phyloP scores from a whole-genome alignment of 1,140 invertebrate genomes.

The Panagrolaimus sp. region DNA sequence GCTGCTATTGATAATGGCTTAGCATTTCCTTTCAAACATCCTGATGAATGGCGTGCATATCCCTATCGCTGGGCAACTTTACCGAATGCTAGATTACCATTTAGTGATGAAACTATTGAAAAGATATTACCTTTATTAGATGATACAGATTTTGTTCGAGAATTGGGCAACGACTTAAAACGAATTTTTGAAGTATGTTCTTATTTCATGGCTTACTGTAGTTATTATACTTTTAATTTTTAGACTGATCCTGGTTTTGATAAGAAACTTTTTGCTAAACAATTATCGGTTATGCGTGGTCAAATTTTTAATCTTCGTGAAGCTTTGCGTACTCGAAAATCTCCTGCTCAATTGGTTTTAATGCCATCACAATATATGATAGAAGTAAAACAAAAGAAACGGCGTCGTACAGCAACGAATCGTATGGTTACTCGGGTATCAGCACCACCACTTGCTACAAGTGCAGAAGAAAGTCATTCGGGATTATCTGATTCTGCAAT shows the following conservation, averaged over 20 bases:
- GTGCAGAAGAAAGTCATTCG: not conserved
- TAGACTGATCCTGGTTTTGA: constrained; percentile 96
- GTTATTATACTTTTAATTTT: constrained; percentile 47
- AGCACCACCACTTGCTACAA: not conserved
- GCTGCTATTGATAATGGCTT: constrained; percentile 98
- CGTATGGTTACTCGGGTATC: not conserved
- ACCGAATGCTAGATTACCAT: constrained; percentile 87
- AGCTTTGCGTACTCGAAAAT: constrained; percentile 66
- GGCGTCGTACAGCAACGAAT: not conserved
- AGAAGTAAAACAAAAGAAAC: constrained; percentile 49
- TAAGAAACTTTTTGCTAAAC: constrained; percentile 83
- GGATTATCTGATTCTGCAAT: constrained; percentile 14
- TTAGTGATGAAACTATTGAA: constrained; percentile 81
- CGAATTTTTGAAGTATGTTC: constrained; percentile 80
- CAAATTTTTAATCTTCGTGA: constrained; percentile 91
- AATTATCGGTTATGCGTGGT: constrained; percentile 97
- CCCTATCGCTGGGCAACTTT: constrained; percentile 99
- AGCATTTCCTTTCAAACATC: constrained; percentile 98
- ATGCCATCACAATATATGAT: constrained; percentile 56
- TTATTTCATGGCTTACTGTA: constrained; percentile 22
- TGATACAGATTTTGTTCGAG: constrained; percentile 96
- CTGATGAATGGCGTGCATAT: constrained; percentile 95
- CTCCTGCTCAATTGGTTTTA: constrained; percentile 49
- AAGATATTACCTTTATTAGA: constrained; percentile 81
- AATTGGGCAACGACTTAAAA: constrained; percentile 90